Evolutionary conservation across 2,113 vertebrate species (phyloP).

Genomic region (Urocolius indicus): DNA sequence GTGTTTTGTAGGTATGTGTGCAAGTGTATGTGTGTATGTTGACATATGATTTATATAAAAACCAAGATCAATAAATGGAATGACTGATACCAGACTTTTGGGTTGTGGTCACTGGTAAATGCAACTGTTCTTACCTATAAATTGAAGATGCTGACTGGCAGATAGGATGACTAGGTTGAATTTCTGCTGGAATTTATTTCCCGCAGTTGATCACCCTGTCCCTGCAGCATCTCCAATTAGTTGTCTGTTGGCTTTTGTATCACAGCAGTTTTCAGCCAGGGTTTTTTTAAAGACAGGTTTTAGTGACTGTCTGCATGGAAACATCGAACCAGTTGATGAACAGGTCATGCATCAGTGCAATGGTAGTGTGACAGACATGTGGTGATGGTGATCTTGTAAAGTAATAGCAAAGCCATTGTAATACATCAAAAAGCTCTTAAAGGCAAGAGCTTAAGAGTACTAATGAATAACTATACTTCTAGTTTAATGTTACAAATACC

Average conservation of each 20-base stretch:
- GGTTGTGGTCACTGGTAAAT: neutral
- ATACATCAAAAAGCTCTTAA: neutral
- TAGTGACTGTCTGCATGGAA: neutral
- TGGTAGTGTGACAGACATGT: neutral
- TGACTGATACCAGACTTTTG: neutral
- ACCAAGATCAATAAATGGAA: neutral
- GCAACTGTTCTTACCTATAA: neutral
- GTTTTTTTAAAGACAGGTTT: neutral
- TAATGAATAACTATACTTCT: neutral
- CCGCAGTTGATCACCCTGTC: neutral
- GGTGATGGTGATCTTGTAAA: neutral
- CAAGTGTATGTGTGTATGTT: fast-evolving
- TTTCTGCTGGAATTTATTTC: neutral
- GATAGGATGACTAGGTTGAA: neutral
- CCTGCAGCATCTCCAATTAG: neutral
- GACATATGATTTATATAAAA: neutral
- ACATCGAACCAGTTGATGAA: neutral
- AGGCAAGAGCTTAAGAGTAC: neutral
- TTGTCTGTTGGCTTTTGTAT: neutral
- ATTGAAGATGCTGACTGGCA: neutral
- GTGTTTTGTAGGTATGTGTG: neutral
- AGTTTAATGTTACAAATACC: neutral
- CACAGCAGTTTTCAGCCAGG: neutral
- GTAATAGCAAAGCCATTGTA: neutral
- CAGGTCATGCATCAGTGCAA: neutral